Evolutionary conservation across 2,888 invertebrate genomes (phyloP), one percentile per base, ranked within the genome.

Genomic region (Synanthedon andrenaeformis): DNA sequence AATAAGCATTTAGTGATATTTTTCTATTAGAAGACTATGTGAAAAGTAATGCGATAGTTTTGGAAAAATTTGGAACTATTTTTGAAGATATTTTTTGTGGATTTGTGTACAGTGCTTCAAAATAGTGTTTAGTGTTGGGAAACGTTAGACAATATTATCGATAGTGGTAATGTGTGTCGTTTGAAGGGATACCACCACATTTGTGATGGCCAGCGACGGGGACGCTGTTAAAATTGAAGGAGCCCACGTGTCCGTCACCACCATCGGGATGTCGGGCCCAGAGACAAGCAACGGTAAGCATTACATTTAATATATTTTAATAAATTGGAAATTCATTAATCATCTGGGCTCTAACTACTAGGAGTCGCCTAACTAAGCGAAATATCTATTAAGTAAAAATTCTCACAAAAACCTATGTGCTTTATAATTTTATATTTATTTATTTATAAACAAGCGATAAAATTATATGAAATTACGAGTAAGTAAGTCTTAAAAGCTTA

Each of bases 211-310:
- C 67, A 82, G 75, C 63, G 88, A 87, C 60, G 80, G 82, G 52
- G 87, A 88, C 59, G 69, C 87, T 59, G 82, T 87, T 60, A 84
- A 83, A 71, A 80, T 84, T 65, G 89, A 86, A 75, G 79, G 87
- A 62, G 81, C 83, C 68, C 72, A 94, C 88, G 92, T 94, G 56
- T 94, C 94, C 57, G 94, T 94, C 70, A 94, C 94, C 62, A 93
- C 93, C 63, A 94, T 94, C 82, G 94, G 94, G 74, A 91, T 92
- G 77, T 88, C 89, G 50, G 89, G 90, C 54, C 79, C 87, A 56
- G 89, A 90, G 64, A 89, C 89, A 49, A 89, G 88, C 69, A 90
- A 89, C 74, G 90, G 90, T 85, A 76, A 76, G 76, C 56, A 49
- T 41, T 42, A 13, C 17, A 12, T 53, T 52, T 50, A 35, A 8